Evolutionary conservation across 1,140 invertebrate species (phyloP), one percentile per base, ranked within the genome.

Genomic region (Wiebesia pumilae): DNA sequence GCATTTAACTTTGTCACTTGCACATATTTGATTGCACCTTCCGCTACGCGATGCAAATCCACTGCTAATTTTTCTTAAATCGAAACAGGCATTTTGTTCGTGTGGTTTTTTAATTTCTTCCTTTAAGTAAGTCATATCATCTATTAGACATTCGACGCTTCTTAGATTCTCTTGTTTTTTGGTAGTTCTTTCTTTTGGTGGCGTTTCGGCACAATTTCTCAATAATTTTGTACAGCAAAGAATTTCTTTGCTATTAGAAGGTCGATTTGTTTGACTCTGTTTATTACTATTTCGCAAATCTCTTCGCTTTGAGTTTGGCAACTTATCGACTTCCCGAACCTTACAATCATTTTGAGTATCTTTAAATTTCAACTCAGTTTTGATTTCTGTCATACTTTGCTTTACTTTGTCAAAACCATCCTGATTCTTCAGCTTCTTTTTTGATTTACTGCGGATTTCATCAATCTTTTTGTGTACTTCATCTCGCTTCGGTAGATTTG

Each of bases 371-470:
- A 81, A 65, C 4, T 65, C 35, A 62, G 0, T 65, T 40, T 81
- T 14, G 7, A 65, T 62, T 65, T 35, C 47, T 19, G 19, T 3
- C 24, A 81, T 40, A 40, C 35, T 81, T 54, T 65, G n/a, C 9
- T 40, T 58, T 2, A 62, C 21, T 62, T 65, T 65, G 14, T 81
- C 78, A 40, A 81, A 65, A 38, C 21, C 54, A 40, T 75, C 71
- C 21, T 75, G 71, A 75, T 75, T 75, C 3, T 78, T 78, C 14
- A 81, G 40, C 33, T 40, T 62, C 40, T 81, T 62, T 33, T 65
- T 81, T 27, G 3, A 24, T 65, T 38, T 27, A 27, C 27, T 35
- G 3, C 24, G 9, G 1, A 58, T 21, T n/a, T 79, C 51, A 35
- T 58, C 43, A 0, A 21, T 40, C n/a, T 6, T 27, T 27, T 62